Evolutionary conservation across 2,113 vertebrate genomes (phyloP), one percentile per base, ranked within the genome.

Genomic region (Colinus virginianus): DNA sequence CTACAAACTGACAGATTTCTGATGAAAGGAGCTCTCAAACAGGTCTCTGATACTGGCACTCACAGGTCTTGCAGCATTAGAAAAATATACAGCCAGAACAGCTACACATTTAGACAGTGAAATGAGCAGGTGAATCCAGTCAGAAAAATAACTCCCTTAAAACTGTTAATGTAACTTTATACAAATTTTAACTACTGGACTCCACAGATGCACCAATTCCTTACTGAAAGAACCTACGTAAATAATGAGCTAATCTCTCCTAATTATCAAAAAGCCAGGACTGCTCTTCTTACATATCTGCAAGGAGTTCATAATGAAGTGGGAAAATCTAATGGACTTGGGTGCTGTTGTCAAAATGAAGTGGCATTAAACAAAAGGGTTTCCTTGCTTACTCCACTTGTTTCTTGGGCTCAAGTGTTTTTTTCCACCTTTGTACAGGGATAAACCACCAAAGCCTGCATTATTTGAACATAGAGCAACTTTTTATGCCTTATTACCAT

Each of bases 401-500:
- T 11, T 64, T 20, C 15, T 58, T 38, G 18, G 55, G 38, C 14
- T 49, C 64, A 34, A 25, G 25, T 30, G 43, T 36, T 74, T 63
- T 15, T 17, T 81, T 78, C 48, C 9, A 42, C 21, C 19, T 69
- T 76, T 45, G 48, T 51, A 11, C 45, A 76, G 22, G 16, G 36
- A 90, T 22, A 55, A 8, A 43, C 7, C 21, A 68, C 26, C 84
- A 71, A 64, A 5, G 71, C 6, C 26, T 43, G 4, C 1, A 32
- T 26, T 55, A 63, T 48, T 38, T 49, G 25, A 69, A 58, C 48
- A 69, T 9, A 46, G 0, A 70, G 4, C 7, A 3, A 59, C 30
- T 83, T 85, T 40, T 48, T 13, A 87, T 80, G 20, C 7, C 12
- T 69, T 68, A 56, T 95, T 98, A 99, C 99, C 99, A 38, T 99